Evolutionary conservation across 2,888 invertebrate genomes (phyloP).

Genomic region (Phengaris arion): DNA sequence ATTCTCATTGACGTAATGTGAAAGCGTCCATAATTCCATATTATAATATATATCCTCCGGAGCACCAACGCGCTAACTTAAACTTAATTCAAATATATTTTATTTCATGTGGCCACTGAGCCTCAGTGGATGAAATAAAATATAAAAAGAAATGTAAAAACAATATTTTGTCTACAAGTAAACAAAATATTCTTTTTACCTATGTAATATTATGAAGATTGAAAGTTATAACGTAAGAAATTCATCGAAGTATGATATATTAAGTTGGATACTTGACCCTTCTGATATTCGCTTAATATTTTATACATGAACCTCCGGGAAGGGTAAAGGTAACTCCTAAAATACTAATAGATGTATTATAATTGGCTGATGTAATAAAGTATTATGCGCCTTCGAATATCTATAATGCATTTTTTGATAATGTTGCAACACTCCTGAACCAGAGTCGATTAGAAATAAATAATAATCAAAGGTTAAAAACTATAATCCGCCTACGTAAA

Average conservation of each 20-base stretch:
- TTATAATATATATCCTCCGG: too few relatives aligned
- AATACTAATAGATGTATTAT: constrained; percentile 5
- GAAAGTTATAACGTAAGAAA: constrained; percentile 15
- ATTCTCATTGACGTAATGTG: too few relatives aligned
- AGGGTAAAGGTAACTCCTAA: constrained; percentile 6
- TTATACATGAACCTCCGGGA: constrained; percentile 17
- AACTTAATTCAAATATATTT: too few relatives aligned
- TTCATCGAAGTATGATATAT: constrained; percentile 26
- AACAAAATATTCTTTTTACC: constrained; percentile 9
- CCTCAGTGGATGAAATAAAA: too few relatives aligned
- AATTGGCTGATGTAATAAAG: background rate
- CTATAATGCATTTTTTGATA: background rate
- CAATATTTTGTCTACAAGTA: too few relatives aligned
- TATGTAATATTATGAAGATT: background rate
- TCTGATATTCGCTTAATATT: constrained; percentile 20
- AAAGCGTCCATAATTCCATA: too few relatives aligned
- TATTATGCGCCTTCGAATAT: background rate
- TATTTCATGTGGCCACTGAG: too few relatives aligned
- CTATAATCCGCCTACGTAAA: too few relatives aligned
- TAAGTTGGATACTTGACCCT: constrained; percentile 21
- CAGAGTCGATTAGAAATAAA: background rate
- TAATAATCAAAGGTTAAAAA: background rate
- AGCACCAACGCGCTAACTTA: too few relatives aligned
- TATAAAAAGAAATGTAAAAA: too few relatives aligned
- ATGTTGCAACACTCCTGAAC: too few relatives aligned